Evolutionary conservation across 1,140 invertebrate species (phyloP).

Genomic region (Drosophila pruinosa): DNA sequence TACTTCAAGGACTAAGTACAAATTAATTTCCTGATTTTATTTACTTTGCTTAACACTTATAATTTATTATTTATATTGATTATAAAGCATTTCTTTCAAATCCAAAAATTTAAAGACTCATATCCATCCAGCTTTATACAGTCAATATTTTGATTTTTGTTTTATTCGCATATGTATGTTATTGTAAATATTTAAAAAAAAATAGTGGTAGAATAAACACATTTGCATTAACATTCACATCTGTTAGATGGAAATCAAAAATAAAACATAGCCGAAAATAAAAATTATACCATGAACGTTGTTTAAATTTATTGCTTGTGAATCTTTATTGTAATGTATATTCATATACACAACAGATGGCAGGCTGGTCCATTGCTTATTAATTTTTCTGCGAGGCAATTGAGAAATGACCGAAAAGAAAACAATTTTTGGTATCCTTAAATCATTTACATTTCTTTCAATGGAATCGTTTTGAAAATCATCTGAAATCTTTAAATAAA

Average conservation of each 20-base stretch:
- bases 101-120: too few species aligned
- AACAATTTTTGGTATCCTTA: constrained; percentile 22
- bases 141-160: constrained; percentile 1
- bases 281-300: constrained; percentile 46
- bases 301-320: constrained; percentile 46
- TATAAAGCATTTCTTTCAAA: too few species aligned
- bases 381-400: constrained; percentile 41
- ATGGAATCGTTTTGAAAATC: constrained; percentile 9
- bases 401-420: constrained; percentile 29
- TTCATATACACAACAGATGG: constrained; percentile 52
- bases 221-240: constrained; percentile 15
- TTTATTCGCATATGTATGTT: constrained; percentile 21
- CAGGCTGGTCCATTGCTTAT: constrained; percentile 50
- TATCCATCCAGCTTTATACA: too few species aligned
- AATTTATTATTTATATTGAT: too few species aligned
- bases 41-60: too few species aligned
- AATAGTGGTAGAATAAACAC: constrained; percentile 4
- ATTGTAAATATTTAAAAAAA: constrained; percentile 24
- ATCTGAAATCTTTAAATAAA: constrained; percentile 29
- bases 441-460: constrained; percentile 12
- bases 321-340: constrained; percentile 45
- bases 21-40: too few species aligned
- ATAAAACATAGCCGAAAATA: constrained; percentile 31
- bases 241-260: constrained; percentile 36
- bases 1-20: too few species aligned